Evolutionary conservation across 2,113 vertebrate genomes (phyloP).

Genomic region (Bujurquina vittata): DNA sequence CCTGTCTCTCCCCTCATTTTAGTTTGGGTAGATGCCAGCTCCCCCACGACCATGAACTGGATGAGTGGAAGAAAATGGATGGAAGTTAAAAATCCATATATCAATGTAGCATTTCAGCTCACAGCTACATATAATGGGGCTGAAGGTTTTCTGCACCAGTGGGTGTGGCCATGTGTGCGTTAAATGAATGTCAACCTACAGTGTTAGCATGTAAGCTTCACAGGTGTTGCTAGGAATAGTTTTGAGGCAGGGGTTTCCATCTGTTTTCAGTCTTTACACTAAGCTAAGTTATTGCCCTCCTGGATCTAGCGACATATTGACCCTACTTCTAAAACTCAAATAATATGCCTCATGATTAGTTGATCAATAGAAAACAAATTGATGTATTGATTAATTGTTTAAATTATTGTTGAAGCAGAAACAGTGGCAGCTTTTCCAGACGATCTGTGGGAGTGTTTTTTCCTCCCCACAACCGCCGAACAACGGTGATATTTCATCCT

Average conservation of each 20-base stretch:
- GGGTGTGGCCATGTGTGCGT: background rate
- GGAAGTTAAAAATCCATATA: background rate
- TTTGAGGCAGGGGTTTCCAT: background rate
- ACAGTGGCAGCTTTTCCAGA: background rate
- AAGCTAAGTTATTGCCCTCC: background rate
- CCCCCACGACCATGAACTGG: too few species aligned
- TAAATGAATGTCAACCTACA: background rate
- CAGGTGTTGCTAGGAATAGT: background rate
- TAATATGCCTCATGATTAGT: background rate
- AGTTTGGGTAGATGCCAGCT: too few species aligned
- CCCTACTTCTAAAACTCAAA: background rate
- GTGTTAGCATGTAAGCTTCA: background rate
- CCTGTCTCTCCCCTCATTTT: too few species aligned
- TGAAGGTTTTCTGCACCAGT: background rate
- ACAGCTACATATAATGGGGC: background rate
- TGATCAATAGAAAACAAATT: background rate
- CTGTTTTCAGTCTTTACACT: background rate
- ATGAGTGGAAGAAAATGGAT: too few species aligned
- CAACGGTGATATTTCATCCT: slow-evolving; percentile 1
- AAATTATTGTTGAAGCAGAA: background rate
- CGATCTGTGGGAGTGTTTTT: background rate
- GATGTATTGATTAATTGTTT: background rate
- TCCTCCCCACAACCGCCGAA: background rate
- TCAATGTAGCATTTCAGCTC: too few species aligned
- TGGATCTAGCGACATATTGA: background rate